Base-by-base conservation (phyloP, 2,113 vertebrate species). In the Xenus cinereus region DNA sequence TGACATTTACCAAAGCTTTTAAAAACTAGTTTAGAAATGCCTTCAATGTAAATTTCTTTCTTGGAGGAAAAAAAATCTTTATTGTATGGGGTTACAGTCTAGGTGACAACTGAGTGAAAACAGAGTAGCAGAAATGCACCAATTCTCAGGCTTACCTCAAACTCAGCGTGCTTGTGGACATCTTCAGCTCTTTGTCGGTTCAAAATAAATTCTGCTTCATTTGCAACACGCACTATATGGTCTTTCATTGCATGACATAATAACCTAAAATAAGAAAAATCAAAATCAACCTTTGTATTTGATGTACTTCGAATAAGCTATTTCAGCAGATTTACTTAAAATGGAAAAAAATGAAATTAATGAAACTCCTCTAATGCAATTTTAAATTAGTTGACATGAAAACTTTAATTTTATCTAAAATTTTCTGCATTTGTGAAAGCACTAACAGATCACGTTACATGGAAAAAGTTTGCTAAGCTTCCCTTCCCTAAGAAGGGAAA, bases 241-340 rank as follows among this genome's bases (percentile, higher is more conserved):
- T 99, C 99, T 97, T 99, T 99, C 99, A 99, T 99, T 80, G 99
- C 99, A 69, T 99, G 99, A 96, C 99, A 99, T 33, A 99, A 97
- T 84, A 99, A 98, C 96, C 99, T 99, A 71, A 80, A 95, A 78
- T 22, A 71, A n/a, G 53, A 91, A 81, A 84, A 95, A 91, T 13
- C 7, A 51, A 27, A 91, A 79, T 97, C 41, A 95, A 32, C 13
- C 22, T 45, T 95, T 45, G 41, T 32, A 57, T 72, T 32, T 84
- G 23, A 59, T 37, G 32, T 17, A 35, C 18, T 85, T 84, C 45
- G 59, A 85, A 37, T 53, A 89, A 51, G 14, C 32, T 54, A 51
- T 72, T 75, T 93, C 14, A 87, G 15, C 11, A 81, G 90, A 45
- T 53, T 67, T 51, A 54, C 67, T 92, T 48, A 90, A 18, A 48